A percentile compares a stretch with the other conserved stretches of the same genome.
These are phyloP conservation scores for Raja brachyura DNA, from an alignment of 2,113 vertebrate genomes.

Conservation along the genomic window DNA sequence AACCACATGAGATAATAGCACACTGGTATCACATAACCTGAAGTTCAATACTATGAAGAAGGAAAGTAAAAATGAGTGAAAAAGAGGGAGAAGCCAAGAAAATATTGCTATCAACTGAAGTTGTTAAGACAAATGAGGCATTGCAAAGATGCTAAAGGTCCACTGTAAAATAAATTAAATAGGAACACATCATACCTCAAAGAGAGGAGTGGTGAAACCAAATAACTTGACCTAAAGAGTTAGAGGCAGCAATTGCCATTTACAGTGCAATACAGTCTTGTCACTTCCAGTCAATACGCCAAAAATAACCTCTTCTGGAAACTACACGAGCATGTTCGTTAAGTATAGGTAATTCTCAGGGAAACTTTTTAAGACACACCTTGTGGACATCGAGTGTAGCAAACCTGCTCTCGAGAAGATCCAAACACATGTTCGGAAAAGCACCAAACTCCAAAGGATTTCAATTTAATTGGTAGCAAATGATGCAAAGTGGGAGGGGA, in stretches of 20 bases:
- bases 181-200: neutral
- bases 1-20: neutral
- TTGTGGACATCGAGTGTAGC: neutral
- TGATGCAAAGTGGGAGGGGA: neutral
- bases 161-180: neutral
- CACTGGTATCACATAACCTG: neutral
- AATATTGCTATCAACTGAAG: neutral
- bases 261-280: neutral
- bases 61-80: neutral
- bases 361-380: neutral
- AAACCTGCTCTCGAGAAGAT: neutral
- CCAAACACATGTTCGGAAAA: neutral
- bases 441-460: neutral
- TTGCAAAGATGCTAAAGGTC: neutral
- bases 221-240: constrained; percentile 8
- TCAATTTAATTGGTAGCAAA: neutral
- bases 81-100: neutral
- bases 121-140: neutral
- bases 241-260: constrained; percentile 22
- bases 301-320: neutral
- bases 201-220: neutral
- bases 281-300: neutral
- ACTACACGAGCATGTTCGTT: neutral
- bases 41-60: neutral
- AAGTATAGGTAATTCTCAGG: neutral